These are phyloP conservation scores for Arrhopalites spinosus DNA, from an alignment of 2,888 invertebrate genomes.

Conservation along the genomic window DNA sequence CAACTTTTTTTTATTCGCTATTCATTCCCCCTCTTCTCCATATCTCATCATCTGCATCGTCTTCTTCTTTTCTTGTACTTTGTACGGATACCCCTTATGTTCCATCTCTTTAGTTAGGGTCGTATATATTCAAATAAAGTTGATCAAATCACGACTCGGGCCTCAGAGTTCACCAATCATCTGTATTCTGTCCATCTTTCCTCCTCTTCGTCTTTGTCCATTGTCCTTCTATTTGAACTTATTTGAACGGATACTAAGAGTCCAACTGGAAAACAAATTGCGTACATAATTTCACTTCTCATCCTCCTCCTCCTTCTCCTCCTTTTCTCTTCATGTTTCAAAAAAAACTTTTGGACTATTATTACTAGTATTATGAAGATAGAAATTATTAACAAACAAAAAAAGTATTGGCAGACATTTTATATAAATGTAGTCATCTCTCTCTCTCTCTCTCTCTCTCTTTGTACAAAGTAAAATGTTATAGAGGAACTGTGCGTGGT, in stretches of 20 bases:
- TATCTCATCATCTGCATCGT: not conserved
- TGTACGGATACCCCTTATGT: not conserved
- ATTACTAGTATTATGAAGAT: too few relatives aligned
- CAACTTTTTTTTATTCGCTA: constrained; percentile 13
- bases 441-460: constrained; percentile 14
- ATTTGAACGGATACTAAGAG: not conserved
- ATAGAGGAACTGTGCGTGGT: not conserved
- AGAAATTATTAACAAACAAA: too few relatives aligned
- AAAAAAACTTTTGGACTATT: too few relatives aligned
- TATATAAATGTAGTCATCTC: too few relatives aligned
- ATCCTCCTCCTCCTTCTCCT: not conserved
- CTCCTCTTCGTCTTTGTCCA: not conserved
- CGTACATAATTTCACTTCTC: not conserved
- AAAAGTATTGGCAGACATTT: too few relatives aligned
- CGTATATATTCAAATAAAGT: constrained; percentile 32
- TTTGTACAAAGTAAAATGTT: not conserved
- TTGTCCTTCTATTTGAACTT: too few relatives aligned
- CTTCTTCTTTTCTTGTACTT: constrained; percentile 9
- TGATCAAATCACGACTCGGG: constrained; percentile 28
- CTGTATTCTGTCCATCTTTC: not conserved
- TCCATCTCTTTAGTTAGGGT: too few relatives aligned
- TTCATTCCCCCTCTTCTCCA: not conserved
- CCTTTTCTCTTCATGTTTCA: not conserved
- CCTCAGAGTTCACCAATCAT: constrained; percentile 10
- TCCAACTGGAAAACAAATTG: not conserved